Base-by-base conservation (phyloP, 2,797 vertebrate genomes). In the Mycteria americana region DNA sequence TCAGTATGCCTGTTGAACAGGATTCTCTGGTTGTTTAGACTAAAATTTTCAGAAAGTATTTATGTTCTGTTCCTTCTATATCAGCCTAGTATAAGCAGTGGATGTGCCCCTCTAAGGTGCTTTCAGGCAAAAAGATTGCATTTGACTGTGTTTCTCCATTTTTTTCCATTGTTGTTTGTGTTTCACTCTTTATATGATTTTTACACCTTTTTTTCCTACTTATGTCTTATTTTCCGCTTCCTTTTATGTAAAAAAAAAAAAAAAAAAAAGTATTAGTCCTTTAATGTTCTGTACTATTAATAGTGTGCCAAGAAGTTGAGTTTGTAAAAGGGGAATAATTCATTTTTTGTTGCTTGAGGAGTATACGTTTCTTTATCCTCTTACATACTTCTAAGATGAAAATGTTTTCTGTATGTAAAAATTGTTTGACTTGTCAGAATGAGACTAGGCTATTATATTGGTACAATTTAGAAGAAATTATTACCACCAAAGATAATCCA, bases 101-200 rank as follows among this genome's bases (percentile, higher is more conserved):
- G 7, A n/a, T 65, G 17, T 3, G 0, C 21, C 23, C 3, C 2
- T 37, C 28, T 41, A 41, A 74, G 27, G 13, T 1, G 1, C 27
- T 53, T 73, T 68, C 11, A 43, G 21, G 54, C 43, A 73, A 53
- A 57, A 57, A 30, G 30, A 37, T 48, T 41, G 21, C 14, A 37
- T 82, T 33, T 65, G 50, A 67, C 50, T 25, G 54, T 65, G 41
- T 92, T 80, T 75, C 45, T 75, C 46, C 28, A 43, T 3, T 56
- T 45, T 85, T 92, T 18, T 23, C 18, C 11, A 13, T 37, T 31
- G 30, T 48, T 56, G 9, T 59, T 54, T 65, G 28, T 59, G 18
- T 27, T 70, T 80, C 24, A 18, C 17, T 78, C 39, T 59, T 51
- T 53, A 25, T 18, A 6, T 46, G 11, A 25, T 39, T 56, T 23